A percentile compares a stretch with the other conserved stretches of the same genome.
phyloP scores from a whole-genome alignment of 2,888 invertebrate genomes.

The Cryptocephalus moraei region DNA sequence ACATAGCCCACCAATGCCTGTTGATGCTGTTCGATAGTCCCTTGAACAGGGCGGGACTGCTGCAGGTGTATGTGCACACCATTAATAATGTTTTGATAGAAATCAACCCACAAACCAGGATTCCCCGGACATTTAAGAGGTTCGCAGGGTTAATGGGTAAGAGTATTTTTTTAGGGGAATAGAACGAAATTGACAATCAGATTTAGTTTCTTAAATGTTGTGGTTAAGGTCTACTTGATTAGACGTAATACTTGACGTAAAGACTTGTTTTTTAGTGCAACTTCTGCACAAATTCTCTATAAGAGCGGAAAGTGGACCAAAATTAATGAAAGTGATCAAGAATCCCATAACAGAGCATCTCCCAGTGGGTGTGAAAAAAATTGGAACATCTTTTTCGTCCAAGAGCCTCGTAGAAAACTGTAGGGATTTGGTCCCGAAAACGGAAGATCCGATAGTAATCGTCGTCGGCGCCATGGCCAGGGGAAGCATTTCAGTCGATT shows the following conservation, averaged over 20 bases:
- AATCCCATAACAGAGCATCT: conserved; percentile 92
- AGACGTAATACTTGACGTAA: no score
- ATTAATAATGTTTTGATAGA: conserved; percentile 89
- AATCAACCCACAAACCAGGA: conserved; percentile 93
- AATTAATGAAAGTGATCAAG: conserved; percentile 89
- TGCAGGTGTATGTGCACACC: conserved; percentile 93
- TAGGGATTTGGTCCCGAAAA: conserved; percentile 65
- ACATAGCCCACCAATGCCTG: conserved; percentile 95
- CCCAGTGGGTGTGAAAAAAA: conserved; percentile 86
- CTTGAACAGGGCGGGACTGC: conserved; percentile 84
- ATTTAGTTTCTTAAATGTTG: no score
- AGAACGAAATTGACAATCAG: no score
- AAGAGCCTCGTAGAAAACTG: conserved; percentile 54
- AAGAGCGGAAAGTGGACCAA: conserved; percentile 80
- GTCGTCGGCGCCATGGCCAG: conserved; percentile 97
- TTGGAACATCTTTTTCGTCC: conserved; percentile 82
- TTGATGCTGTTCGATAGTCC: conserved; percentile 97
- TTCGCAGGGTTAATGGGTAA: conserved; percentile 94
- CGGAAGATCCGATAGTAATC: conserved; percentile 76
- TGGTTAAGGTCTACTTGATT: no score
- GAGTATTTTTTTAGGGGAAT: no score
- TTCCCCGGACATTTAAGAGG: conserved; percentile 92
- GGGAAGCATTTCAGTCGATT: conserved; percentile 81
- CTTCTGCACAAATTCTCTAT: conserved; percentile 90
- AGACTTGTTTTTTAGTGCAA: conserved; percentile 63